Evolutionary conservation across 1,140 invertebrate species (phyloP).

Genomic region (Drosophila equinoxialis): DNA sequence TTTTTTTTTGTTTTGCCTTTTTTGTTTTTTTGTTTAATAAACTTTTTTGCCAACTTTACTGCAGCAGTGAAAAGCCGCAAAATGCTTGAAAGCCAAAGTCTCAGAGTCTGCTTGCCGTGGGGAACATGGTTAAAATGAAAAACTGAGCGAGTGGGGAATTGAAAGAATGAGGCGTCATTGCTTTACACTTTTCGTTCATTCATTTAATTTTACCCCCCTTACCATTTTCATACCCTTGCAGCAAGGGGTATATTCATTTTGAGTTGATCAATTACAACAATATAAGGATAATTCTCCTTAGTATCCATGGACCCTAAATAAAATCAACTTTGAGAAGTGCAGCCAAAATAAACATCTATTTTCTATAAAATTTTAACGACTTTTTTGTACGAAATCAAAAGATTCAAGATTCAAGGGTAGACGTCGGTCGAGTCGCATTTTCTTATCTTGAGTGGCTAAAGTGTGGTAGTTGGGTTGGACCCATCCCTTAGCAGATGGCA

Average conservation of each 20-base stretch:
- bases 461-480: background rate
- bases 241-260: background rate
- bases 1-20: background rate
- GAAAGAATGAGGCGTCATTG: constrained; percentile 69
- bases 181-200: constrained; percentile 81
- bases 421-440: background rate
- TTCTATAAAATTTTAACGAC: too few species aligned
- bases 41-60: constrained; percentile 49
- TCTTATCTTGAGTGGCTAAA: constrained; percentile 21
- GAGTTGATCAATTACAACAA: too few species aligned
- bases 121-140: background rate
- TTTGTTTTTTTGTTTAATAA: constrained; percentile 63
- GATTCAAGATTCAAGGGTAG: background rate
- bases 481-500: constrained; percentile 54
- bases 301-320: too few species aligned
- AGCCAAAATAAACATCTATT: too few species aligned
- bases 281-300: too few species aligned
- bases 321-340: too few species aligned
- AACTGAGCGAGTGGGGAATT: constrained; percentile 55
- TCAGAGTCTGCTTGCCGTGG: constrained; percentile 17
- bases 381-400: too few species aligned
- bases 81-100: constrained; percentile 37
- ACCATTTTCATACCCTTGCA: background rate
- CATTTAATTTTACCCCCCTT: constrained; percentile 67
- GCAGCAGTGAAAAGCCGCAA: constrained; percentile 16